Evolutionary conservation across 1,140 invertebrate genomes (phyloP), one percentile per base, ranked within the genome.

Genomic region (Holcopasites calliopsidis): DNA sequence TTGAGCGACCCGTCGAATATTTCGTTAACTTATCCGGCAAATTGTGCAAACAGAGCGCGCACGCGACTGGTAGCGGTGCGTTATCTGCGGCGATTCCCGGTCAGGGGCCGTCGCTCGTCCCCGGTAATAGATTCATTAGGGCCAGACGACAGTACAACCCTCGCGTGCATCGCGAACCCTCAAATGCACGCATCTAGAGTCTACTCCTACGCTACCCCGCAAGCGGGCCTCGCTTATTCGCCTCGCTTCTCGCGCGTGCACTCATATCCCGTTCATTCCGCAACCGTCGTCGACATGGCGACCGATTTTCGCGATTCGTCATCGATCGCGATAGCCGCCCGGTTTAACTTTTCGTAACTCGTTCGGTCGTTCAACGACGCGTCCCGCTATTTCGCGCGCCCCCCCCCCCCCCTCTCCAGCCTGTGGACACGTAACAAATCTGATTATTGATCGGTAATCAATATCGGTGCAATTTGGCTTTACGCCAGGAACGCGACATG

Each of bases 121-220:
- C 52, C 83, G 74, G 79, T 88, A 88, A 88, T 88, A 87, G 85
- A 88, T 88, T 87, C 86, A 88, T 88, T 88, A 88, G 86, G 81
- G 85, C 79, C 77, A 73, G 80, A 64, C 77, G 75, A n/a, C n/a
- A n/a, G 76, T 74, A 52, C 55, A 66, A 73, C 68, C 77, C 60
- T 70, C 57, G 76, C 70, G 79, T 65, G 80, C 81, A 81, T 81
- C 65, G 28, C 44, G 50, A 38, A 61, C 73, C 79, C 77, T 68
- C n/a, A 73, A 71, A 71, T 54, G 61, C 60, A 40, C 71, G 35
- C 54, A 23, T 68, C 68, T 50, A 55, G 66, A 61, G 61, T 81
- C 82, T 78, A 83, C 76, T 78, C 77, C 71, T 68, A 78, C 71
- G 74, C 49, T 78, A 31, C 35, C 61, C 61, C 64, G 49, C 35